Base-by-base conservation (phyloP, 2,797 vertebrate species). In the Heterohyrax brucei region DNA sequence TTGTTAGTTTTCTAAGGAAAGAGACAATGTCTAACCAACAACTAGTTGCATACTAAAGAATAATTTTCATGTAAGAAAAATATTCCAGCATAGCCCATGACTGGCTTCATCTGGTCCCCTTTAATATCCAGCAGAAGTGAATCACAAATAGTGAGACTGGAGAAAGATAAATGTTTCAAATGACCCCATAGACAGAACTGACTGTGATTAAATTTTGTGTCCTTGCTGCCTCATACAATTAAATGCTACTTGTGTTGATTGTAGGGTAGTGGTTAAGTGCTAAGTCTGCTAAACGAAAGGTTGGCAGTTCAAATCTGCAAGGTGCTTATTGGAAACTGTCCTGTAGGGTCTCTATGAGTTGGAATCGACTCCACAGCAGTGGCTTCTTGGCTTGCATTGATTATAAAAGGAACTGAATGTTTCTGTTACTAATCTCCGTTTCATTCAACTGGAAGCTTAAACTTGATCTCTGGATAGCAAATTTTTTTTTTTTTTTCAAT, bases 41-140 rank as follows among this genome's bases (percentile, higher is more conserved):
- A 10, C 19, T 64, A 87, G 13, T 33, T 79, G 24, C 53, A 39
- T 24, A 50, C 19, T 62, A 53, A 73, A 73, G 33, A 3, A 82
- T 81, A 53, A 72, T 79, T 82, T 83, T 77, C 89, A 6, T 53
- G 30, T 21, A 90, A 66, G 44, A 92, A 94, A 94, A 81, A 53
- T 48, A 73, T 44, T 90, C 4, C 56, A 75, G 56, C 28, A 44
- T 24, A 39, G n/a, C 6, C 53, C 50, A 16, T 46, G 79, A 87
- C 82, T 70, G 89, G 14, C 33, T 95, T 87, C 66, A 3, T 94
- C 66, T 87, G 46, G 82, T 87, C 56, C 50, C 62, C 82, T 64
- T 46, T 84, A 76, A 88, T 61, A 86, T 73, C 86, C 39, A 87
- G 56, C 56, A 91, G 89, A 85, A 89, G 22, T 64, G 80, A 94